Percentiles rank a stretch among this genome's conserved stretches.
These are phyloP conservation scores for Phylloscopus trochilus DNA, from an alignment of 2,113 vertebrate species.

Conservation along the genomic window DNA sequence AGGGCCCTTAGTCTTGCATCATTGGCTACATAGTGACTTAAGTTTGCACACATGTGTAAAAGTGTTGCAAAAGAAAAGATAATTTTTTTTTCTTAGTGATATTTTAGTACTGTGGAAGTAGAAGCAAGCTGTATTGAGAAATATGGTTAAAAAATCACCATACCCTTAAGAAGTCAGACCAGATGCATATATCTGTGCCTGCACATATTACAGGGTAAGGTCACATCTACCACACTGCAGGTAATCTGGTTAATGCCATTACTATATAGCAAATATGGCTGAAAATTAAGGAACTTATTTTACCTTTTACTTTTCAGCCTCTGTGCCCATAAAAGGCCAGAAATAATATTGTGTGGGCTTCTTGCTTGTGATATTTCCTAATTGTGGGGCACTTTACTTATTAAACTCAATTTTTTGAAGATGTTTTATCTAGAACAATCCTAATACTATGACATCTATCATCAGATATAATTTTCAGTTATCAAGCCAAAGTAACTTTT, in stretches of 20 bases:
- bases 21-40: not conserved
- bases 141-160: not conserved
- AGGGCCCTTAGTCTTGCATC: not conserved
- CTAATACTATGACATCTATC: not conserved
- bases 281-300: not conserved
- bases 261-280: not conserved
- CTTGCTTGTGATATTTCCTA: not conserved
- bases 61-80: not conserved
- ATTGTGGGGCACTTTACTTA: not conserved
- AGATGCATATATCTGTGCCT: not conserved
- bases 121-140: not conserved
- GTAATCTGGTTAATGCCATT: not conserved
- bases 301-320: not conserved
- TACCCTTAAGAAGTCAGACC: not conserved
- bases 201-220: not conserved
- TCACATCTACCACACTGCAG: not conserved
- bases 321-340: not conserved
- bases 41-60: not conserved
- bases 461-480: not conserved
- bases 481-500: not conserved
- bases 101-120: not conserved
- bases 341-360: not conserved
- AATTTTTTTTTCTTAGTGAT: not conserved
- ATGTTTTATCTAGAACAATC: not conserved
- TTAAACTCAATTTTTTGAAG: not conserved